These are phyloP conservation scores for Pteropus alecto DNA, from an alignment of 2,113 vertebrate species.

Conservation along the genomic window DNA sequence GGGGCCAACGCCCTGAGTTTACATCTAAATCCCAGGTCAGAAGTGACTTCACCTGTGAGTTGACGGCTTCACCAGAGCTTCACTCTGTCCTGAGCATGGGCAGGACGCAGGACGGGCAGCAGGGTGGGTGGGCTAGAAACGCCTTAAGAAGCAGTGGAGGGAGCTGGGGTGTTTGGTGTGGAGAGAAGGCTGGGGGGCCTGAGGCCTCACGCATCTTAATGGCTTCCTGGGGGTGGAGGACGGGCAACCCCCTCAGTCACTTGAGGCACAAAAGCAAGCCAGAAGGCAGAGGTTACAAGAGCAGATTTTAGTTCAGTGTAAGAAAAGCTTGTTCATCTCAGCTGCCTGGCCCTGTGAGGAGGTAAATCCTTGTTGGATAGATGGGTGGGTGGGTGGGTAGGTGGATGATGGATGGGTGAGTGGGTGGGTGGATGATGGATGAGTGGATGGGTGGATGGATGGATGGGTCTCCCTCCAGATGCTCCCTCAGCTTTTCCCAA, in stretches of 20 bases:
- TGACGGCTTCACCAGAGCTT: neutral
- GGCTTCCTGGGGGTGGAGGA: neutral
- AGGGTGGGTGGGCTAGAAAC: too few relatives aligned
- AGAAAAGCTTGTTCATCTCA: neutral
- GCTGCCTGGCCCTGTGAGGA: neutral
- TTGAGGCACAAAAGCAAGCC: neutral
- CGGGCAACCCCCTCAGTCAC: neutral
- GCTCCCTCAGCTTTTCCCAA: neutral
- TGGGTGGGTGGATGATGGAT: too few relatives aligned
- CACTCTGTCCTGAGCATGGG: neutral
- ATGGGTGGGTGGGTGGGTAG: neutral
- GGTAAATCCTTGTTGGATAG: neutral
- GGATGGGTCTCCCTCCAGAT: too few relatives aligned
- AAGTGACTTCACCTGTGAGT: neutral
- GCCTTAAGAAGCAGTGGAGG: neutral
- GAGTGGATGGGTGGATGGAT: too few relatives aligned
- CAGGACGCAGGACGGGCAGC: too few relatives aligned
- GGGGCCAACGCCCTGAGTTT: neutral
- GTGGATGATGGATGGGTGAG: too few relatives aligned
- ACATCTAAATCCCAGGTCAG: neutral
- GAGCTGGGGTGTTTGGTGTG: neutral
- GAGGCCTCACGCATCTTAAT: neutral
- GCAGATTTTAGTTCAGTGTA: accelerated
- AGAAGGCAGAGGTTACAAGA: neutral
- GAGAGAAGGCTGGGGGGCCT: neutral